Evolutionary conservation across 2,797 vertebrate genomes (phyloP).

Genomic region (Yasuhikotakia modesta): DNA sequence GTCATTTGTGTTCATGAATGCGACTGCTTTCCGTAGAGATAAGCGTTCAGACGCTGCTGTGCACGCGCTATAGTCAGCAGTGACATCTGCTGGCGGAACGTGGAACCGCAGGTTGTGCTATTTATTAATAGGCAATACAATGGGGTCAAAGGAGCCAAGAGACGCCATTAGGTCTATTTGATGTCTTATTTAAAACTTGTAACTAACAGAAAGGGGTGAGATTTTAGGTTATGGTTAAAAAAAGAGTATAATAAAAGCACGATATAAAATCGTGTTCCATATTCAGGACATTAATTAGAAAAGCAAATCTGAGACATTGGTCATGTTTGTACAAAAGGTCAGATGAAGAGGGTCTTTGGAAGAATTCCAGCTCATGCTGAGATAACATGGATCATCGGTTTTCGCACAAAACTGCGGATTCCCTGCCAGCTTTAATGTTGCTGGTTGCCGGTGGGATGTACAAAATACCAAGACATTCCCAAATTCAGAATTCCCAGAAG

Average conservation of each 20-base stretch:
- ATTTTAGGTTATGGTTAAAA: too few relatives aligned
- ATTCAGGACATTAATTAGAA: not conserved
- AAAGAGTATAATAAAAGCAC: too few relatives aligned
- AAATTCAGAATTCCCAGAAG: too few relatives aligned
- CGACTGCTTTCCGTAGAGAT: not conserved
- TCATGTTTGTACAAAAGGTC: not conserved
- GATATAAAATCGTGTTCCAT: too few relatives aligned
- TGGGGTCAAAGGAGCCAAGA: not conserved
- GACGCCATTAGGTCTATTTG: not conserved
- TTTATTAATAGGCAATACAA: not conserved
- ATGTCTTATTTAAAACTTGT: not conserved
- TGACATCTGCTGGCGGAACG: constrained; percentile 32
- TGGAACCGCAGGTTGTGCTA: not conserved
- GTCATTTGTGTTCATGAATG: not conserved
- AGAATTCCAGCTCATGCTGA: not conserved
- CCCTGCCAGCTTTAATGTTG: not conserved
- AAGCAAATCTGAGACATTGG: not conserved
- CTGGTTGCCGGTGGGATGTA: not conserved
- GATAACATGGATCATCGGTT: not conserved
- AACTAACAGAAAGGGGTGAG: not conserved
- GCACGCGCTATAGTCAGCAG: constrained; percentile 15
- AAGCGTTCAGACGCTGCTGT: not conserved
- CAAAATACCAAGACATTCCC: not conserved
- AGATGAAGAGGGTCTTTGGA: not conserved
- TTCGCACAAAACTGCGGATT: not conserved